Percentiles rank a stretch among this genome's conserved stretches.
Conservation (phyloP, 2,113 vertebrate genomes). For the Pedionomus torquatus region DNA sequence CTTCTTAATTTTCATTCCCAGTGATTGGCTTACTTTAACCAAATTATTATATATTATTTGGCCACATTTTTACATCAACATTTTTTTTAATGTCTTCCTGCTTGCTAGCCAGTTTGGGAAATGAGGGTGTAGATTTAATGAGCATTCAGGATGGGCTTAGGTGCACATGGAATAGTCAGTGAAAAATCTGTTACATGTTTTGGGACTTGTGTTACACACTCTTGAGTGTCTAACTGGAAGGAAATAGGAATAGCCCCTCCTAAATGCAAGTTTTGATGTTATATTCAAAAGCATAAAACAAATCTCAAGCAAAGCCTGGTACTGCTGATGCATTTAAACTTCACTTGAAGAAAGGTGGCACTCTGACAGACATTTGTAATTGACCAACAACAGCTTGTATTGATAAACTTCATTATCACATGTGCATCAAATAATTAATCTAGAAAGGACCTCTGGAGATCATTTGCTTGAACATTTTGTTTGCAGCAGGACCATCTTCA, state of each 20-base stretch:
- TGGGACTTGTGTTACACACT: background rate
- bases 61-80: background rate
- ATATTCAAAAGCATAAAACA: background rate
- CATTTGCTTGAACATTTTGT: background rate
- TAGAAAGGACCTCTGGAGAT: background rate
- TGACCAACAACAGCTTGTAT: background rate
- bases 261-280: background rate
- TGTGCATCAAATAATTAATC: background rate
- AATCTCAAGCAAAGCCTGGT: background rate
- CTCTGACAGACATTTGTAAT: background rate
- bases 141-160: background rate
- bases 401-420: background rate
- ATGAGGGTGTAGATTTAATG: background rate
- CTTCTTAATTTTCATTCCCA: background rate
- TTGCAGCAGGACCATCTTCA: background rate
- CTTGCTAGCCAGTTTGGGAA: background rate
- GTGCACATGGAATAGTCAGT: background rate
- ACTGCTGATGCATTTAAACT: background rate
- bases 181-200: background rate
- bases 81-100: background rate
- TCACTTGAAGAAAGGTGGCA: background rate
- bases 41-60: background rate
- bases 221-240: background rate
- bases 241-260: background rate
- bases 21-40: background rate